Base-by-base conservation (phyloP, 2,888 invertebrate species). In the Megastigmus dorsalis region DNA sequence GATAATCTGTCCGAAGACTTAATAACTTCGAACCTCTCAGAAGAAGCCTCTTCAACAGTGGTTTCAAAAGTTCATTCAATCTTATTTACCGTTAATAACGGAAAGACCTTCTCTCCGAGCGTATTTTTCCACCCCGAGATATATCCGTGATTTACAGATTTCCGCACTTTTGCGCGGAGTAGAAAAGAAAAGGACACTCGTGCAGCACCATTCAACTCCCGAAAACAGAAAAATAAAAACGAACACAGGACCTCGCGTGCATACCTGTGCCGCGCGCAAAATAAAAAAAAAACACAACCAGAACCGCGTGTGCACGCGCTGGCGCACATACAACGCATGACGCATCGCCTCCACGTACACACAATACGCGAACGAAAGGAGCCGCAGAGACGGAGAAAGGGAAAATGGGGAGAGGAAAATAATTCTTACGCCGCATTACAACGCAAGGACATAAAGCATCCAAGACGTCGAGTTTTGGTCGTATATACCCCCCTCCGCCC, bases 61-160 rank as follows among this genome's bases (percentile, higher is more conserved):
- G 59, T n/a, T 72, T 41, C 33, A 52, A 52, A 52, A 72, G 72
- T 66, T 66, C 66, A 66, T 66, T 33, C 60, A n/a, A 59, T 26
- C 60, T 66, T 66, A 66, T 66, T 72, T 66, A 66, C 59, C n/a
- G 60, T 66, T 72, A 72, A 72, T 66, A 66, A 72, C 23, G 33
- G 20, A 6, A 18, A 54, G 20, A 30, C 18, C 43, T 33, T 13
- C 3, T 20, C n/a, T 4, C 45, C 13, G 13, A 23, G 38, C n/a
- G n/a, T 30, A 60, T 59, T 54, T 60, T n/a, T 59, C 41, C 26
- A 28, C n/a, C 26, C 28, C 4, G n/a, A 43, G 43, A 30, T 33
- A n/a, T n/a, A n/a, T n/a, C n/a, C 41, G 41, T 60, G 59, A 60
- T 50, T 60, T 62, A 55, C 45, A 23, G 20, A 54, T 62, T 33